Base-by-base conservation (phyloP, 2,888 invertebrate genomes). In the Eupithecia subfuscata region DNA sequence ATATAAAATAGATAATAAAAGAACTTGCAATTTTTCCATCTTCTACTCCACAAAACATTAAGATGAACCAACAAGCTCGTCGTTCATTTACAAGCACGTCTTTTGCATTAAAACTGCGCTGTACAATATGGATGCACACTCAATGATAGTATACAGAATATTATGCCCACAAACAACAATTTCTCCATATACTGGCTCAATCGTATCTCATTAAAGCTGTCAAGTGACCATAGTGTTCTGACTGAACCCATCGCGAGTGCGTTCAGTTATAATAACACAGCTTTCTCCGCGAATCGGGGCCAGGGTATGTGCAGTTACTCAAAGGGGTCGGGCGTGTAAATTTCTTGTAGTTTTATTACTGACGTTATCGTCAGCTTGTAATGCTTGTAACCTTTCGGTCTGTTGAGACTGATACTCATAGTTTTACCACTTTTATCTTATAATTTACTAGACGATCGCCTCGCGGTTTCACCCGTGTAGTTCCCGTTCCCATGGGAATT, bases 281-380 rank as follows among this genome's bases (percentile, higher is more conserved):
- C 78, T 79, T 81, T 81, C 81, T 77, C 79, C 56, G 5, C 72
- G 56, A 56, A 78, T 76, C 75, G 77, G 67, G 79, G 81, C 79
- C 79, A 78, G 76, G 75, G 71, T 71, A 75, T 73, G 75, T 64
- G 78, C 77, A 73, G 81, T 78, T 78, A 79, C 40, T 78, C 64
- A 78, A 78, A 75, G 81, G 71, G 73, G 75, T 76, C 64, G 70
- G 37, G 18, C 45, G 9, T 37, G 68, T 75, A 37, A 2, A 74
- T 71, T 74, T 74, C 75, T 75, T 76, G 75, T 48, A 70, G 75
- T 78, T 60, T 60, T 60, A 74, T 71, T 70, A 64, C 52, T 74
- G 69, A 78, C 63, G 67, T 30, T 3, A 30, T 30, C 30, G 30
- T 75, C 60, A 65, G 22, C 25, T 16, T 18, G 11, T 11, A 22